These are phyloP conservation scores for Xiphias gladius DNA, from an alignment of 2,113 vertebrate genomes.

Conservation along the genomic window DNA sequence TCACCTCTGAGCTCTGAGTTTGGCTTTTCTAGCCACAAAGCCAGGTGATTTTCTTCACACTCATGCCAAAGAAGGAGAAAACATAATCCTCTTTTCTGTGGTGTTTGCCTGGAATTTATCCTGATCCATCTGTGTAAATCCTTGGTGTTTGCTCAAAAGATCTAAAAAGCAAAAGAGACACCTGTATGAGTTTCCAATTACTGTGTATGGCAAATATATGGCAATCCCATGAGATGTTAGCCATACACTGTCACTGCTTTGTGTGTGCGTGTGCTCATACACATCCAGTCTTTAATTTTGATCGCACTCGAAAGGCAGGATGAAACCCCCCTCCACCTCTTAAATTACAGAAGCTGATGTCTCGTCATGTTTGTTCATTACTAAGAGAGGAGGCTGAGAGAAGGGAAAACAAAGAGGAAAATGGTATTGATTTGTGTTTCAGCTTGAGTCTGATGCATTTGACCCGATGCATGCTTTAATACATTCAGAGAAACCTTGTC, in stretches of 20 bases:
- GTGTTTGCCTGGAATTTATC: conserved; percentile 70
- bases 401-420: conserved; percentile 80
- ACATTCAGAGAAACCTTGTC: conserved; percentile 85
- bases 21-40: conserved; percentile 27
- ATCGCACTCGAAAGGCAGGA: conserved; percentile 78
- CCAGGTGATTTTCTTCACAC: conserved; percentile 17
- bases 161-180: conserved; percentile 62
- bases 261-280: conserved; percentile 21
- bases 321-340: conserved; percentile 81
- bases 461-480: conserved; percentile 85
- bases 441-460: conserved; percentile 82
- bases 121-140: conserved; percentile 67
- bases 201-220: conserved; percentile 64
- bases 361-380: conserved; percentile 88
- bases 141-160: conserved; percentile 70
- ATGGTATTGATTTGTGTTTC: conserved; percentile 86
- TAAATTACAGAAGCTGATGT: conserved; percentile 86
- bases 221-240: conserved; percentile 63
- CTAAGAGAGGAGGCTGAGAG: conserved; percentile 66
- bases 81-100: conserved; percentile 44
- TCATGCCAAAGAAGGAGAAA: conserved; percentile 18
- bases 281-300: conserved; percentile 79
- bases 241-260: conserved; percentile 57
- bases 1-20: conserved; percentile 2
- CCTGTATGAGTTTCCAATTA: conserved; percentile 75